A percentile compares a stretch with the other conserved stretches of the same genome.
These are phyloP conservation scores for Merodon equestris DNA, from an alignment of 2,888 invertebrate species.

Conservation along the genomic window DNA sequence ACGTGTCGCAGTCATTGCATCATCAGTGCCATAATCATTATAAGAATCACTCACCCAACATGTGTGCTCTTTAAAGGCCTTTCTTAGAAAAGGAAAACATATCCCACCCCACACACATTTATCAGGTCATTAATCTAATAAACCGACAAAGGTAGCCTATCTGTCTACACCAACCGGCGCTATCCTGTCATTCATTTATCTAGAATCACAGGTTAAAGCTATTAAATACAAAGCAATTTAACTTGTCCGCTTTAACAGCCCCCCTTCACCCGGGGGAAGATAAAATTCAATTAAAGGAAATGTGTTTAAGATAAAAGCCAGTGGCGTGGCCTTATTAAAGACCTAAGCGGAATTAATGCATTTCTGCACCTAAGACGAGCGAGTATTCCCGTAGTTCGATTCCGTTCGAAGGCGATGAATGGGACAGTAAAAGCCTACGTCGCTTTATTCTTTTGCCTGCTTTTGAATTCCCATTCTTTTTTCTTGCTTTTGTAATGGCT, in stretches of 20 bases:
- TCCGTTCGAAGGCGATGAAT: no score
- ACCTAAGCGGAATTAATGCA: slow-evolving; percentile 40
- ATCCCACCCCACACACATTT: background rate
- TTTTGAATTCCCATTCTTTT: slow-evolving; percentile 11
- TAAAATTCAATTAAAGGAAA: slow-evolving; percentile 60
- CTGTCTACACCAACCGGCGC: slow-evolving; percentile 13
- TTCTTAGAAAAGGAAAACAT: slow-evolving; percentile 4
- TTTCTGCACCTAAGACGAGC: slow-evolving; percentile 48
- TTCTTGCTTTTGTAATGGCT: slow-evolving; percentile 25
- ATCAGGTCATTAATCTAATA: slow-evolving; percentile 41
- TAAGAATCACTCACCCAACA: no score
- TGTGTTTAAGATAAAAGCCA: slow-evolving; percentile 46
- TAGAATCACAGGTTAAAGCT: slow-evolving; percentile 41
- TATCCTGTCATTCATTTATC: slow-evolving; percentile 37
- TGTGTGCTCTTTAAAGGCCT: no score
- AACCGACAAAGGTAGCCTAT: slow-evolving; percentile 36
- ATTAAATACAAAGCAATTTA: slow-evolving; percentile 45
- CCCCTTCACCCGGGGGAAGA: slow-evolving; percentile 7
- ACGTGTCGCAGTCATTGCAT: no score
- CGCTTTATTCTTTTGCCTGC: background rate
- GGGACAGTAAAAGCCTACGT: no score
- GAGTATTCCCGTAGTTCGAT: no score
- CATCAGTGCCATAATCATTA: no score
- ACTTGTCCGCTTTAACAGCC: slow-evolving; percentile 17
- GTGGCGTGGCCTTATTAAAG: slow-evolving; percentile 26